Conservation (phyloP, 1,140 invertebrate species). For the Drosophila ficusphila region DNA sequence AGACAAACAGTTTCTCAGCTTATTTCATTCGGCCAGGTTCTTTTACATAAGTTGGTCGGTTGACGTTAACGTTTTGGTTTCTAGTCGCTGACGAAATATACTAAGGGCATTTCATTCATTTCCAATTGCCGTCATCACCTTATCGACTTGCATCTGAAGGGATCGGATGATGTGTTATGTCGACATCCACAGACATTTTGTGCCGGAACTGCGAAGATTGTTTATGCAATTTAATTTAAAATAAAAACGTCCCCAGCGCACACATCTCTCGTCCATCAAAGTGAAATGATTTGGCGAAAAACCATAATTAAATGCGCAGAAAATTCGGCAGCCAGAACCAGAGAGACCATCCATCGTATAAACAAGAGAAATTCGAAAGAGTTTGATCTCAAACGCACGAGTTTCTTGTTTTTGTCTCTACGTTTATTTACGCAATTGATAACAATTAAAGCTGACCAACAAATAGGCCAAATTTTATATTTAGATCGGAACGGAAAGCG, state of each 20-base stretch:
- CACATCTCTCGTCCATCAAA: slow-evolving; percentile 8
- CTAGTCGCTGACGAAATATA: slow-evolving; percentile 14
- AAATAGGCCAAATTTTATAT: slow-evolving; percentile 79
- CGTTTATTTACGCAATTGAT: slow-evolving; percentile 76
- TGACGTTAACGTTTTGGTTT: not conserved
- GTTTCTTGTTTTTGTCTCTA: slow-evolving; percentile 37
- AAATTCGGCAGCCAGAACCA: slow-evolving; percentile 1
- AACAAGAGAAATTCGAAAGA: slow-evolving; percentile 20
- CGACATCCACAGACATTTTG: not conserved
- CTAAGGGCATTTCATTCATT: slow-evolving; percentile 4
- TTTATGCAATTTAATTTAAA: slow-evolving; percentile 32
- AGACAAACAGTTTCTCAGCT: not conserved
- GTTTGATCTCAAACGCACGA: slow-evolving; percentile 9
- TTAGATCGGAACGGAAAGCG: slow-evolving; percentile 54
- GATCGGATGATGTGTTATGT: slow-evolving; percentile 28
- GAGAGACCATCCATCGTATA: slow-evolving; percentile 6
- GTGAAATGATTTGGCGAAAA: slow-evolving; percentile 34
- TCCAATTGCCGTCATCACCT: slow-evolving; percentile 27
- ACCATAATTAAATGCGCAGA: slow-evolving; percentile 64
- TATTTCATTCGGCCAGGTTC: not conserved
- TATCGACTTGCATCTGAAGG: slow-evolving; percentile 30
- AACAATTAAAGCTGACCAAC: slow-evolving; percentile 60
- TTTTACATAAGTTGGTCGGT: not conserved
- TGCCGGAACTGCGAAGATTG: slow-evolving; percentile 22
- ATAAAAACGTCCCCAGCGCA: not conserved